Evolutionary conservation across 2,888 invertebrate species (phyloP).

Genomic region (Caradrina clavipalpis): DNA sequence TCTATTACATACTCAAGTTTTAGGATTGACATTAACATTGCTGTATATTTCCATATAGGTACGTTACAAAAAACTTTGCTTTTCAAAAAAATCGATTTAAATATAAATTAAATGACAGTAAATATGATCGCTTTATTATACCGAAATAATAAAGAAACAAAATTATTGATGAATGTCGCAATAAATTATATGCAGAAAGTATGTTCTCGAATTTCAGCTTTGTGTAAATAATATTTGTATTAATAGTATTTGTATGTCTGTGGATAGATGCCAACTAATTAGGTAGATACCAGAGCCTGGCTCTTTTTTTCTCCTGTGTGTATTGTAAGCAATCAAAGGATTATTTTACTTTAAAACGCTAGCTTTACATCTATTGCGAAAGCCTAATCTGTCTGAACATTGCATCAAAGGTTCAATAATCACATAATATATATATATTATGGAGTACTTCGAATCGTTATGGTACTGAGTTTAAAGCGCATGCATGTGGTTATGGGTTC

Average conservation of each 20-base stretch:
- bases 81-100: no score
- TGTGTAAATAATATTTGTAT: neutral
- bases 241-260: neutral
- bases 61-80: no score
- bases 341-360: conserved; percentile 3
- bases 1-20: no score
- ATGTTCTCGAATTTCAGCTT: neutral
- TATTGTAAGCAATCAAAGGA: conserved; percentile 4
- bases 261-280: neutral
- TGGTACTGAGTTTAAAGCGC: no score
- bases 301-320: neutral
- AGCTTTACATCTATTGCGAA: neutral
- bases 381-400: neutral
- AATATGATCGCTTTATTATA: no score
- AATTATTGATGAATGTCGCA: no score
- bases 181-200: neutral
- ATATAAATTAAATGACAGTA: no score
- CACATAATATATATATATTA: no score
- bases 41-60: neutral
- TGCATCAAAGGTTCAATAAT: conserved; percentile 1
- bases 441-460: no score
- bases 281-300: neutral
- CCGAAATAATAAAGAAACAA: neutral
- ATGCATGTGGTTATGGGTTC: no score
- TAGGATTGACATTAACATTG: no score